Percentiles rank a stretch among this genome's conserved stretches.
phyloP scores from a whole-genome alignment of 2,888 invertebrate genomes.

The Drosophila setosimentum region DNA sequence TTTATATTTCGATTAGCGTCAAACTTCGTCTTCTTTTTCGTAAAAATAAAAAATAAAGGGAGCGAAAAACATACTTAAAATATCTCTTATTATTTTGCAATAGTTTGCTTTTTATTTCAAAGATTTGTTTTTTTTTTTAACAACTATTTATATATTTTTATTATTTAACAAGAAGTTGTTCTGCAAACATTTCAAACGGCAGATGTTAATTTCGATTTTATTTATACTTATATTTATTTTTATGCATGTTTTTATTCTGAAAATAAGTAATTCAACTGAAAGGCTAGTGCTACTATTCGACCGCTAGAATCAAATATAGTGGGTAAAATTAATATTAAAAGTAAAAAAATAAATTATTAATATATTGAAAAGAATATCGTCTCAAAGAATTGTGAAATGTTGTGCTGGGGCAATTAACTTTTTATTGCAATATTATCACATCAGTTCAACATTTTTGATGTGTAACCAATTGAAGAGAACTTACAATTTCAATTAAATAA shows the following conservation, averaged over 20 bases:
- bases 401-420: neutral
- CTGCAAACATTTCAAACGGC: neutral
- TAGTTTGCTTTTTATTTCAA: neutral
- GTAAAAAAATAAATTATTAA: neutral
- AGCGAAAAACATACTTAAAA: neutral
- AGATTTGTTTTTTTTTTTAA: neutral
- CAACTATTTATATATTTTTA: neutral
- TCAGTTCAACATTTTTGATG: neutral
- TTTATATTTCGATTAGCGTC: neutral
- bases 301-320: neutral
- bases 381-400: neutral
- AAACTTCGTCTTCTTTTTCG: neutral
- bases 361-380: neutral
- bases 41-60: neutral
- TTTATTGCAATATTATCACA: neutral
- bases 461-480: neutral
- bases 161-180: neutral
- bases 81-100: neutral
- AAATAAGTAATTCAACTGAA: neutral
- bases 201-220: neutral
- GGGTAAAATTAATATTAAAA: neutral
- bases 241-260: neutral
- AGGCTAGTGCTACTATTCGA: neutral
- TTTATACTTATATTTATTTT: neutral
- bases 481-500: constrained; percentile 2